Percentiles rank a stretch among this genome's conserved stretches.
phyloP scores from a whole-genome alignment of 2,888 invertebrate species.

The Leptopterna dolabrata region DNA sequence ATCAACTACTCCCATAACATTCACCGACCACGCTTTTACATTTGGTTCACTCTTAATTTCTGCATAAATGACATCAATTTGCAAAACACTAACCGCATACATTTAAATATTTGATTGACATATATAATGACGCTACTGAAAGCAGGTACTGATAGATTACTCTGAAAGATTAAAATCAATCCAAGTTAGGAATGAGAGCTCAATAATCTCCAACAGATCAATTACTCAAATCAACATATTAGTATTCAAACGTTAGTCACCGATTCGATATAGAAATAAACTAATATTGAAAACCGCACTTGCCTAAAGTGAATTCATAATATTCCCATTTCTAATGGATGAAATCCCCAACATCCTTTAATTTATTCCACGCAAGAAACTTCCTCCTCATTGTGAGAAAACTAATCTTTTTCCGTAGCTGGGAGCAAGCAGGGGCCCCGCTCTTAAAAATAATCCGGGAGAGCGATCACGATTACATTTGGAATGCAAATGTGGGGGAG shows the following conservation, averaged over 20 bases:
- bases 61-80: neutral
- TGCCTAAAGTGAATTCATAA: neutral
- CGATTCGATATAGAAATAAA: too few relatives aligned
- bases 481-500: constrained; percentile 24
- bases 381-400: neutral
- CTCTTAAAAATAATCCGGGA: constrained; percentile 33
- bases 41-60: neutral
- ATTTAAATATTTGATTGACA: too few relatives aligned
- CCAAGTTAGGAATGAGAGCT: too few relatives aligned
- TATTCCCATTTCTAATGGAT: neutral
- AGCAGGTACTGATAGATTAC: too few relatives aligned
- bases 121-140: too few relatives aligned
- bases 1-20: neutral
- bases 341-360: neutral
- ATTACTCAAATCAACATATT: too few relatives aligned
- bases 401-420: neutral
- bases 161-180: too few relatives aligned
- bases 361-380: neutral
- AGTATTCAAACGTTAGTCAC: too few relatives aligned
- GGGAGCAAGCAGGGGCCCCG: too few relatives aligned
- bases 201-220: too few relatives aligned
- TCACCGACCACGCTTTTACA: neutral
- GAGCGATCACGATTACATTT: constrained; percentile 42
- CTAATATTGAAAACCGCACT: too few relatives aligned
- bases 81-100: too few relatives aligned